Evolutionary conservation across 2,113 vertebrate species (phyloP).

Genomic region (Oenanthe oenanthe): DNA sequence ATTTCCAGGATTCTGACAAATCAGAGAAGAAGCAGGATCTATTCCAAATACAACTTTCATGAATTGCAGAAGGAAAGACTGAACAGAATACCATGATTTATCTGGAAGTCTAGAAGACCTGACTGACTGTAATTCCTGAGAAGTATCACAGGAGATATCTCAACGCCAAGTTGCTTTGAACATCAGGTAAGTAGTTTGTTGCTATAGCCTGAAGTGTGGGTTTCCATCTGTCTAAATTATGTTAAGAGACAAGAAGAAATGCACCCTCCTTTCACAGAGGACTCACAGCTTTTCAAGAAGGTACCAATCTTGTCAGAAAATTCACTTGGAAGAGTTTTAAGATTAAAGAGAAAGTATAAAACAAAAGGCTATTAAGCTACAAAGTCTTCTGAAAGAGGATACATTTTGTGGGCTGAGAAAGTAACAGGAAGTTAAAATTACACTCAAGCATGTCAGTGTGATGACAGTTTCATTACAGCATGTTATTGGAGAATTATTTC

Average conservation of each 20-base stretch:
- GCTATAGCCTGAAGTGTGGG: neutral
- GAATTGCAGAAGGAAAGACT: neutral
- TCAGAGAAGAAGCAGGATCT: neutral
- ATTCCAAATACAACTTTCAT: neutral
- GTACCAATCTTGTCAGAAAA: neutral
- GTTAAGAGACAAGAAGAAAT: fast-evolving
- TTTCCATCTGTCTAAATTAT: neutral
- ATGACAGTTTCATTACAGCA: neutral
- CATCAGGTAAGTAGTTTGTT: neutral
- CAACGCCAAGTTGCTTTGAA: neutral
- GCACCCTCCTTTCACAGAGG: neutral
- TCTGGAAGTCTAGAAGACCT: neutral
- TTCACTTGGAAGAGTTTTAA: neutral
- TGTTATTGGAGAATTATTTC: neutral
- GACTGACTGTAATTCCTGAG: neutral
- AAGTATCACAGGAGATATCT: neutral
- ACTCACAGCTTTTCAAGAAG: neutral
- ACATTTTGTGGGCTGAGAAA: neutral
- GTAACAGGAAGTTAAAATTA: neutral
- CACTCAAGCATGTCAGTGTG: neutral
- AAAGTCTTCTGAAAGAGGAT: neutral
- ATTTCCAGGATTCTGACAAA: neutral
- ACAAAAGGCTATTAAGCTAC: neutral
- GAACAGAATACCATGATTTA: neutral
- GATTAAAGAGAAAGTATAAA: neutral